Conservation (phyloP, 2,113 vertebrate species). For the Colinus virginianus region DNA sequence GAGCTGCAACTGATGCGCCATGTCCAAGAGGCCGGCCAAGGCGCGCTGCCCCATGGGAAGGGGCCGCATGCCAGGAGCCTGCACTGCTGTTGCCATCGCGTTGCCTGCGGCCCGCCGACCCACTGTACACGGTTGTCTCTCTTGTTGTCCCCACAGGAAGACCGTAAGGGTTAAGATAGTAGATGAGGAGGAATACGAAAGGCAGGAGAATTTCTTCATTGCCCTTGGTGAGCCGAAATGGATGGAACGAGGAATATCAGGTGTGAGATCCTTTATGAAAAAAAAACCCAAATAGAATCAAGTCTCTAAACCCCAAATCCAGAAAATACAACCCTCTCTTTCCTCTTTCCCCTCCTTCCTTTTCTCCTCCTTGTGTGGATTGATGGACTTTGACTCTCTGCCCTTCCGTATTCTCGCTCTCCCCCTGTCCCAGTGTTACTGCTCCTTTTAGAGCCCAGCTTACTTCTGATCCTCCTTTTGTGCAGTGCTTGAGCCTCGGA, state of each 20-base stretch:
- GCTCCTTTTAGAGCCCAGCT: slow-evolving; percentile 75
- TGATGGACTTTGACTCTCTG: slow-evolving; percentile 61
- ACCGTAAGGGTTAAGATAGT: slow-evolving; percentile 97
- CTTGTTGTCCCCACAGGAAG: slow-evolving; percentile 93
- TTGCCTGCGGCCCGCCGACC: slow-evolving; percentile 44
- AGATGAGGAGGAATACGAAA: slow-evolving; percentile 99
- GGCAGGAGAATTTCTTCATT: slow-evolving; percentile 99
- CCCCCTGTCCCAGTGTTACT: slow-evolving; percentile 80
- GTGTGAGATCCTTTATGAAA: slow-evolving; percentile 82
- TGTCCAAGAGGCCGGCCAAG: slow-evolving; percentile 31
- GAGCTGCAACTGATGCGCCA: slow-evolving; percentile 58
- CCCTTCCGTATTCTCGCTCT: slow-evolving; percentile 78
- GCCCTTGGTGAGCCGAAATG: slow-evolving; percentile 96
- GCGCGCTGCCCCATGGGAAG: not conserved
- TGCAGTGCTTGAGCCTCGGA: slow-evolving; percentile 54
- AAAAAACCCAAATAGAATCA: slow-evolving; percentile 35
- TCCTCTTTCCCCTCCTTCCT: slow-evolving; percentile 45
- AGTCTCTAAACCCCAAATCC: slow-evolving; percentile 48
- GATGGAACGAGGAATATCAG: slow-evolving; percentile 92
- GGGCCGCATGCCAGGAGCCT: slow-evolving; percentile 67
- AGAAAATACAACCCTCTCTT: slow-evolving; percentile 54
- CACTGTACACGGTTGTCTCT: slow-evolving; percentile 80
- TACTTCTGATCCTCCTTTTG: slow-evolving; percentile 72
- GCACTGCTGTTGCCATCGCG: slow-evolving; percentile 5
- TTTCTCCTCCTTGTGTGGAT: slow-evolving; percentile 69